Evolutionary conservation across 64 coral and sea anemone genomes (phyloP), one percentile per base, ranked within the genome.

Genomic region (Acropora yongei): DNA sequence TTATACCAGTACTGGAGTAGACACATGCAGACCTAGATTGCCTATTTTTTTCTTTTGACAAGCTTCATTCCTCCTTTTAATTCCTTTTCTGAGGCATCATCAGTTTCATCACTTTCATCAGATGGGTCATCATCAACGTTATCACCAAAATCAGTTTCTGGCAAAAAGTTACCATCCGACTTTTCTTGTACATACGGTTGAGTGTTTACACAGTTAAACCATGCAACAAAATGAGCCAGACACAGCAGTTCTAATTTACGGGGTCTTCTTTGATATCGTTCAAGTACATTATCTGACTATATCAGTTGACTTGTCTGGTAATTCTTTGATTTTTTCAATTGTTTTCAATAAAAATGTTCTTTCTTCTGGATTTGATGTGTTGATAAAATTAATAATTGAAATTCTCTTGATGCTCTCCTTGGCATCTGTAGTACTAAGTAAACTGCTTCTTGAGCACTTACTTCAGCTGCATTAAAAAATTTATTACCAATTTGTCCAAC

Each of bases 381-480:
- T 86, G 14, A 88, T 88, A 74, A 88, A 88, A 30, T 30, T 30
- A 30, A 30, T 30, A 30, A 30, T 47, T 88, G 86, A 77, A 88
- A 88, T 14, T 88, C 86, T 10, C 86, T 10, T 18, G 86, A 88
- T 76, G 86, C 16, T 88, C 71, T 39, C 45, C 86, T 76, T 60
- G 86, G 71, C 69, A 75, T 88, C 5, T 76, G 47, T 40, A 88
- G 41, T 14, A 88, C 86, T 88, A 88, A 77, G 76, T 88, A 88
- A 16, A 88, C 74, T 47, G 84, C 68, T 74, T 88, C 86, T 50
- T 88, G 86, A 9, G 86, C 86, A 77, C 86, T 88, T 16, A 88
- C 55, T 14, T 88, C 60, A 20, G 75, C 86, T 57, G 86, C 68
- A 88, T 88, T 88, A 9, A 88, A 7, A 77, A 75, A 88, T 44